Evolutionary conservation across 2,888 invertebrate genomes (phyloP).

Genomic region (Drosophila mimetica): DNA sequence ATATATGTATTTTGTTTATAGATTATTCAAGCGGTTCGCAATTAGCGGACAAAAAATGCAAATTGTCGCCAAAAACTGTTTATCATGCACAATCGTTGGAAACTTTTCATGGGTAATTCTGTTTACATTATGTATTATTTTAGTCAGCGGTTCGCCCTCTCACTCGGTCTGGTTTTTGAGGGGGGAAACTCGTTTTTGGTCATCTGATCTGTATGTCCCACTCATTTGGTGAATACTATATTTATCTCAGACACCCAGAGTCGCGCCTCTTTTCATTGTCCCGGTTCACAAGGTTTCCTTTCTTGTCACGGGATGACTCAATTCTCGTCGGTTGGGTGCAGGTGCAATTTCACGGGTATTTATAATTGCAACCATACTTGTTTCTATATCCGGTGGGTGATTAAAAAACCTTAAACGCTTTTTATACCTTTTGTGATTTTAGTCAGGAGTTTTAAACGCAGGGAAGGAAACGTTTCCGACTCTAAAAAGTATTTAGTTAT

Average conservation of each 20-base stretch:
- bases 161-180: slow-evolving; percentile 5
- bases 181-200: slow-evolving; percentile 13
- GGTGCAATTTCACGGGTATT: slow-evolving; percentile 17
- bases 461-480: too few relatives aligned
- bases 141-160: not conserved
- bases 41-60: slow-evolving; percentile 34
- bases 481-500: too few relatives aligned
- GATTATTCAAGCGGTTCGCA: slow-evolving; percentile 13
- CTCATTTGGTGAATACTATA: slow-evolving; percentile 28
- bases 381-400: slow-evolving; percentile 8
- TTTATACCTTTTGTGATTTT: too few relatives aligned
- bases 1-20: slow-evolving; percentile 22
- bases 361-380: slow-evolving; percentile 7
- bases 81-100: slow-evolving; percentile 34
- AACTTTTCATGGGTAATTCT: slow-evolving; percentile 35
- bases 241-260: slow-evolving; percentile 20
- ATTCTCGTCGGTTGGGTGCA: slow-evolving; percentile 6
- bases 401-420: not conserved
- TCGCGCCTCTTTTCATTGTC: slow-evolving; percentile 34
- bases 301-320: slow-evolving; percentile 31
- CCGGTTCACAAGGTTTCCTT: slow-evolving; percentile 8
- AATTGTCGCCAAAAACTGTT: slow-evolving; percentile 44
- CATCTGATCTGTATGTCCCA: slow-evolving; percentile 7
- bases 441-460: too few relatives aligned
- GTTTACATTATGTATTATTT: slow-evolving; percentile 22